phyloP scores from a whole-genome alignment of 2,113 vertebrate genomes.

The western clawed frog (Xenopus tropicalis) region DNA sequence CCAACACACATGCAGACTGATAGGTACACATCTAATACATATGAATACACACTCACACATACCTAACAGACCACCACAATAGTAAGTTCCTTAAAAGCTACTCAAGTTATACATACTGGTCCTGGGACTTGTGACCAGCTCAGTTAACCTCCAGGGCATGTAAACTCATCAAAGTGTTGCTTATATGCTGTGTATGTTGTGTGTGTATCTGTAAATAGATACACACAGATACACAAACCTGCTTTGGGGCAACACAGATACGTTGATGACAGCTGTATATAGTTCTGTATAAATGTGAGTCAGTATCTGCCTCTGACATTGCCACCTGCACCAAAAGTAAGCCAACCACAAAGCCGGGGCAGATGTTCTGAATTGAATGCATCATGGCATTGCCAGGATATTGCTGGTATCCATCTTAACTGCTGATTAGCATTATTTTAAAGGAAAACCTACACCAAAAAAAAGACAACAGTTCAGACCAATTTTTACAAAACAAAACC shows the following conservation, averaged over 20 bases:
- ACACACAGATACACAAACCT: constrained; percentile 1
- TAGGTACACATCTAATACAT: neutral
- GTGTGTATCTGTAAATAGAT: neutral
- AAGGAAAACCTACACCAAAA: too few relatives aligned
- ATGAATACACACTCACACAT: neutral
- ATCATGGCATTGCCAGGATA: constrained; percentile 11
- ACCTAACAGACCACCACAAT: neutral
- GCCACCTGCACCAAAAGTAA: neutral
- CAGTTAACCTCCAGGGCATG: too few relatives aligned
- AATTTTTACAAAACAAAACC: too few relatives aligned
- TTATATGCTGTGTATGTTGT: too few relatives aligned
- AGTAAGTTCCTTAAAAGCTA: too few relatives aligned
- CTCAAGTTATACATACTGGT: too few relatives aligned
- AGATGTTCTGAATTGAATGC: constrained; percentile 1
- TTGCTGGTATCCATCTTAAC: constrained; percentile 10
- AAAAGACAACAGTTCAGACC: too few relatives aligned
- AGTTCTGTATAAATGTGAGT: constrained; percentile 18
- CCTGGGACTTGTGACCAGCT: too few relatives aligned
- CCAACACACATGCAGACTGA: neutral
- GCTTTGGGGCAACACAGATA: neutral
- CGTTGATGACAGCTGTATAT: constrained; percentile 26
- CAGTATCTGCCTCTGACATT: constrained; percentile 3
- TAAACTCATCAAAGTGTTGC: too few relatives aligned
- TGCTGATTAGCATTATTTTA: neutral
- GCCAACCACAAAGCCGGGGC: neutral